These are phyloP conservation scores for Yponomeuta cagnagella DNA, from an alignment of 2,888 invertebrate species.

Conservation along the genomic window DNA sequence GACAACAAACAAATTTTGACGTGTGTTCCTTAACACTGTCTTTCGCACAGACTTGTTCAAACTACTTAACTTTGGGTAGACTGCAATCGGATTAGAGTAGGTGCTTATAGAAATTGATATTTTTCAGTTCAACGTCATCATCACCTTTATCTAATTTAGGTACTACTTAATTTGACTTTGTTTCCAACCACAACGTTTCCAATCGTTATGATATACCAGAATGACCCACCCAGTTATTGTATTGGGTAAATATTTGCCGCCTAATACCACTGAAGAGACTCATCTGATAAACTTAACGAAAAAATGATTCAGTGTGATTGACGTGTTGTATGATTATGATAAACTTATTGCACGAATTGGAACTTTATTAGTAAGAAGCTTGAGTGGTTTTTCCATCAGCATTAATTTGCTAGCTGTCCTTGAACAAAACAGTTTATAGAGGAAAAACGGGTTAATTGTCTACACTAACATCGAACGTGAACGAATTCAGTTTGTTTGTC, in stretches of 20 bases:
- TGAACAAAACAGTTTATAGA: background rate
- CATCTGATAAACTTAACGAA: slow-evolving; percentile 14
- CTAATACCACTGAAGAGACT: slow-evolving; percentile 19
- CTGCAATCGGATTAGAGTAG: too few relatives aligned
- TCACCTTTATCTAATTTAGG: too few relatives aligned
- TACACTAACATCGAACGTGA: background rate
- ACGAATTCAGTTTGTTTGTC: background rate
- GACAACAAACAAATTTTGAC: too few relatives aligned
- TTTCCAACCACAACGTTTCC: background rate
- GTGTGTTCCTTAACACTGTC: too few relatives aligned
- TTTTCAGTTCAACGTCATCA: too few relatives aligned
- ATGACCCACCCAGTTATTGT: background rate
- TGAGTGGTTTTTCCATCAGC: background rate
- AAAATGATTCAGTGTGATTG: slow-evolving; percentile 11
- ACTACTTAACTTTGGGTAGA: too few relatives aligned
- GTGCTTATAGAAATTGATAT: too few relatives aligned
- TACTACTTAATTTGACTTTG: too few relatives aligned
- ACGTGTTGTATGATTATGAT: slow-evolving; percentile 7
- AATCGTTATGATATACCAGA: background rate
- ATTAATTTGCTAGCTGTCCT: background rate
- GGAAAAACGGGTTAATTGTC: background rate
- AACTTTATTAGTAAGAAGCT: background rate
- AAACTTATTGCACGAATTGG: slow-evolving; percentile 1
- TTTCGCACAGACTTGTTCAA: too few relatives aligned
- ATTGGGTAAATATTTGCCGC: slow-evolving; percentile 20